Evolutionary conservation across 2,113 vertebrate species (phyloP).

Genomic region (Tiliqua scincoides): DNA sequence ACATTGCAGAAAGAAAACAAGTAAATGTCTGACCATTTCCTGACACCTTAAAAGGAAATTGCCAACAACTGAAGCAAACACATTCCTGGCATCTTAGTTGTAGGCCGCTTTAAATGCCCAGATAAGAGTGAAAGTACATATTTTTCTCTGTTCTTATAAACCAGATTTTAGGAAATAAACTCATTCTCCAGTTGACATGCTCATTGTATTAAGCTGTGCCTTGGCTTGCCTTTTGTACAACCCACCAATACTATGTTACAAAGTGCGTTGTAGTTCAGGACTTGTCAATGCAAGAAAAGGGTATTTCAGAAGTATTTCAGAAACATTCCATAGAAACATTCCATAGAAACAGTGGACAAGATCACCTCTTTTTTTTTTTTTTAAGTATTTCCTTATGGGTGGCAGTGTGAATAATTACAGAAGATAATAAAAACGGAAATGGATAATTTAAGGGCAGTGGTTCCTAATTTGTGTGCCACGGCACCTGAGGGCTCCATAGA

Average conservation of each 20-base stretch:
- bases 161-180: neutral
- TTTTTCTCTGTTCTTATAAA: neutral
- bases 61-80: neutral
- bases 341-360: neutral
- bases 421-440: neutral
- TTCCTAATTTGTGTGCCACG: too few relatives aligned
- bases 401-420: neutral
- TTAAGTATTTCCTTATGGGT: neutral
- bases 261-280: neutral
- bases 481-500: too few relatives aligned
- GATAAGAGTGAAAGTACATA: neutral
- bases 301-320: neutral
- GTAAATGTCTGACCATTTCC: neutral
- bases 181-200: neutral
- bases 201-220: neutral
- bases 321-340: neutral
- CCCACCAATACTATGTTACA: neutral
- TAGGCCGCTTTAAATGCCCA: neutral
- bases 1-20: neutral
- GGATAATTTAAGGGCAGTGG: neutral
- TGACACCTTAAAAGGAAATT: neutral
- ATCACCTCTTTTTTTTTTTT: neutral
- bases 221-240: neutral
- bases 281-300: neutral
- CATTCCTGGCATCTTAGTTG: neutral